Evolutionary conservation across 1,140 invertebrate species (phyloP), one percentile per base, ranked within the genome.

Genomic region (Brachionus manjavacas): DNA sequence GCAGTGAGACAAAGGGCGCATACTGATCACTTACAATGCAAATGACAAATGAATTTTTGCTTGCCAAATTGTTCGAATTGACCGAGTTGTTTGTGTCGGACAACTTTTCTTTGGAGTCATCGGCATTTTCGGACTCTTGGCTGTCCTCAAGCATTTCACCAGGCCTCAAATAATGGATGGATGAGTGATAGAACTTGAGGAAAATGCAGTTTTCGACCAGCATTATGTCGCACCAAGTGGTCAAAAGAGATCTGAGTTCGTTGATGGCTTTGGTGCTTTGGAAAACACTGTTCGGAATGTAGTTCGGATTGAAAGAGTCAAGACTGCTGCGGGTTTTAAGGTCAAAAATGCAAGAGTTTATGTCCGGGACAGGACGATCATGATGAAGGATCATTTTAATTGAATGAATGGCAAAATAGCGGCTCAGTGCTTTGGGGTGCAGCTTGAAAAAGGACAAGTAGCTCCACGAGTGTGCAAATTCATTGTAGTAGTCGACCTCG

Each of bases 201-300:
- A 43, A 81, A 20, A 81, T 39, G 60, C 79, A 81, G 43, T 81
- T 81, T 81, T 81, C 79, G 1, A 64, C 79, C 3, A 81, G 52
- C 31, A 81, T 64, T 35, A 81, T 64, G 31, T 81, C 79, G 25
- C 49, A 81, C 79, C 79, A 81, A 68, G 4, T 14, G 31, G 64
- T 81, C 60, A 81, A 46, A 6, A 81, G 28, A 1, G 31, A 60
- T 9, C 64, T 60, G 3, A 81, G 41, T 28, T 81, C 41, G 25
- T 81, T 81, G 12, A 81, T 41, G 14, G 79, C 55, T 12, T 81
- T 81, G 16, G n/a, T 20, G 3, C 49, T 31, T 31, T 81, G 79
- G 20, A 68, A 81, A 43, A 64, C 39, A 11, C 60, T 81, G 46
- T 76, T 76, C 11, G 41, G n/a, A n/a, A 49, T 76, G 6, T 43